Evolutionary conservation across 2,888 invertebrate genomes (phyloP).

Genomic region (Boloria selene): DNA sequence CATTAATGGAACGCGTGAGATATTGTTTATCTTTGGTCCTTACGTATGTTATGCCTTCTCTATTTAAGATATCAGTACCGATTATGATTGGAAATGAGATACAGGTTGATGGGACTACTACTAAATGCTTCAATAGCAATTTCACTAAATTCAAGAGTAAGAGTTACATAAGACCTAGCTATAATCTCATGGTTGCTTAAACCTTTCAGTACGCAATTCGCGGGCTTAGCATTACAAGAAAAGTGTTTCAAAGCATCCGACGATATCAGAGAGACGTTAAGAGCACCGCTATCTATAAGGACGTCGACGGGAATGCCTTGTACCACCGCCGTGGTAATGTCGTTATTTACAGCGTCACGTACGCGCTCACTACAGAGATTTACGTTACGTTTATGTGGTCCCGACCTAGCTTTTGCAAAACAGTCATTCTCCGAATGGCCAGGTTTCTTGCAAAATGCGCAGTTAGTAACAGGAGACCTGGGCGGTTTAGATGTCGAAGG

Average conservation of each 20-base stretch:
- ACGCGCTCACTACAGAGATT: constrained; percentile 34
- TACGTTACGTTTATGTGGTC: constrained; percentile 35
- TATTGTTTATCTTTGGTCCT: constrained; percentile 32
- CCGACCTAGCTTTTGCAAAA: constrained; percentile 35
- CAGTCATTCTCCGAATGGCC: constrained; percentile 42
- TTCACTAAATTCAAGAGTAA: constrained; percentile 37
- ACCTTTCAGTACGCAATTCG: constrained; percentile 36
- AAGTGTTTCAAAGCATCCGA: background rate
- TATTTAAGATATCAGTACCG: constrained; percentile 42
- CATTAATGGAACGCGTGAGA: constrained; percentile 20
- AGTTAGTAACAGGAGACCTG: background rate
- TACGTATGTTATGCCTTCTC: constrained; percentile 40
- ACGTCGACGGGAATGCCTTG: constrained; percentile 41
- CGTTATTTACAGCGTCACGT: constrained; percentile 9
- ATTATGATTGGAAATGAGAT: constrained; percentile 41
- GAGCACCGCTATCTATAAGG: constrained; percentile 42
- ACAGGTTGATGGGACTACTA: constrained; percentile 33
- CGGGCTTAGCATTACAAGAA: constrained; percentile 26
- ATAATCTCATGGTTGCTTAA: constrained; percentile 41
- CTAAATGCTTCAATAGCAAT: constrained; percentile 40
- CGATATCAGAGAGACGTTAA: background rate
- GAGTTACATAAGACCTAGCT: constrained; percentile 35
- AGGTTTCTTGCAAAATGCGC: constrained; percentile 41
- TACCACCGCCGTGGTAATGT: constrained; percentile 39
- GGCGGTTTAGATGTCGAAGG: background rate